Percentiles rank a stretch among this genome's conserved stretches.
These are phyloP conservation scores for Spicauda simplicius DNA, from an alignment of 2,888 invertebrate species.

Conservation along the genomic window DNA sequence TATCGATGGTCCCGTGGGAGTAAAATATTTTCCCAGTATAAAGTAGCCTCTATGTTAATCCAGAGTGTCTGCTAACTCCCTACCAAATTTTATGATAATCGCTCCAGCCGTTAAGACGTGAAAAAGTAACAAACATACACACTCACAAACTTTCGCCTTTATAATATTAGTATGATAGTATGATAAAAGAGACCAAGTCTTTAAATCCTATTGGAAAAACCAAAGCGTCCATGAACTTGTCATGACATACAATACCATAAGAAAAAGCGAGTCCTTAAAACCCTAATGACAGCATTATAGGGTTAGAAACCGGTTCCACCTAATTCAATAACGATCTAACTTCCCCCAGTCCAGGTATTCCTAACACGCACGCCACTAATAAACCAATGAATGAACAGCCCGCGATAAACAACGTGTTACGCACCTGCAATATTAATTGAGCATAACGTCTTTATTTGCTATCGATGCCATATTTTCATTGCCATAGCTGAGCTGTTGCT, in stretches of 20 bases:
- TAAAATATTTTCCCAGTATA: no score
- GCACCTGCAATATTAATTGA: constrained; percentile 49
- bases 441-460: constrained; percentile 35
- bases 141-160: no score
- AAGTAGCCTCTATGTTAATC: no score
- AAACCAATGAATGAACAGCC: constrained; percentile 74
- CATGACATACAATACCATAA: no score
- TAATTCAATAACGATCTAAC: constrained; percentile 59
- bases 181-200: neutral
- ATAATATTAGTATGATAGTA: no score
- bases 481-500: neutral
- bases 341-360: constrained; percentile 59
- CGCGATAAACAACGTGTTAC: constrained; percentile 51
- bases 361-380: constrained; percentile 72
- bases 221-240: no score
- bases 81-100: no score
- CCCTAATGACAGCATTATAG: constrained; percentile 43
- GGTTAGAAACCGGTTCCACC: constrained; percentile 56
- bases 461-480: constrained; percentile 32
- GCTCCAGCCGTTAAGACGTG: no score
- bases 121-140: no score
- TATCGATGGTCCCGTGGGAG: no score
- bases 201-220: neutral
- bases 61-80: no score
- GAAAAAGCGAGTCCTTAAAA: constrained; percentile 4